Percentiles rank a stretch among this genome's conserved stretches.
Evolutionary conservation across 2,113 vertebrate genomes (phyloP).

Genomic region (Phodopus roborovskii): DNA sequence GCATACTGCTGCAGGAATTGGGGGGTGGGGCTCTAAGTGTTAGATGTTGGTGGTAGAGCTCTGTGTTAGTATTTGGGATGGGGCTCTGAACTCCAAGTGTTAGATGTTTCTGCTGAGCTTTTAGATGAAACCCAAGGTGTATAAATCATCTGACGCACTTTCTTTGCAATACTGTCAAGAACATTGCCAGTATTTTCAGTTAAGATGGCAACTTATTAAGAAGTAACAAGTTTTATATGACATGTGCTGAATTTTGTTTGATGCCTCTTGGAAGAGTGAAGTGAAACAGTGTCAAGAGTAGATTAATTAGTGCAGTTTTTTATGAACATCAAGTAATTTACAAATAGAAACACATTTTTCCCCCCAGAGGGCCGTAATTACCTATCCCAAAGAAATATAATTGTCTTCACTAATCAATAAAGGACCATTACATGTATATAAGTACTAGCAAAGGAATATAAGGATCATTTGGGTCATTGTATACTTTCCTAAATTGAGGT

Average conservation of each 20-base stretch:
- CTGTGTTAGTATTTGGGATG: no score
- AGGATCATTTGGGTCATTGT: neutral
- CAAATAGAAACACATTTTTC: conserved; percentile 14
- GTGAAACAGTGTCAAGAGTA: conserved; percentile 62
- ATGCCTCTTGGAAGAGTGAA: conserved; percentile 62
- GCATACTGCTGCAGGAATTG: rapidly evolving
- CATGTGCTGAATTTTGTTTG: conserved; percentile 68
- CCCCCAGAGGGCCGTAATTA: conserved; percentile 39
- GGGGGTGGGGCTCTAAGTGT: no score
- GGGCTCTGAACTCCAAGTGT: neutral
- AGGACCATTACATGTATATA: neutral
- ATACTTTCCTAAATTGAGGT: neutral
- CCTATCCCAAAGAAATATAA: conserved; percentile 18
- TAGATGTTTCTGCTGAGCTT: neutral
- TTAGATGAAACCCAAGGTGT: conserved; percentile 66
- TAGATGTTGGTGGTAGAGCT: neutral
- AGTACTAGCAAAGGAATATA: neutral
- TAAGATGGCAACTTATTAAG: conserved; percentile 71
- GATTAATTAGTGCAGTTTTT: conserved; percentile 69
- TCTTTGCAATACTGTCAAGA: conserved; percentile 15
- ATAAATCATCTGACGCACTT: neutral
- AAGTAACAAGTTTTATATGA: conserved; percentile 73
- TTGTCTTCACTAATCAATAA: conserved; percentile 38
- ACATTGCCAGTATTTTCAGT: conserved; percentile 62
- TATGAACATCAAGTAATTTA: conserved; percentile 52